Evolutionary conservation across 53 echinoderm and acorn worm species (phyloP).

Genomic region (Holothuria leucospilota): DNA sequence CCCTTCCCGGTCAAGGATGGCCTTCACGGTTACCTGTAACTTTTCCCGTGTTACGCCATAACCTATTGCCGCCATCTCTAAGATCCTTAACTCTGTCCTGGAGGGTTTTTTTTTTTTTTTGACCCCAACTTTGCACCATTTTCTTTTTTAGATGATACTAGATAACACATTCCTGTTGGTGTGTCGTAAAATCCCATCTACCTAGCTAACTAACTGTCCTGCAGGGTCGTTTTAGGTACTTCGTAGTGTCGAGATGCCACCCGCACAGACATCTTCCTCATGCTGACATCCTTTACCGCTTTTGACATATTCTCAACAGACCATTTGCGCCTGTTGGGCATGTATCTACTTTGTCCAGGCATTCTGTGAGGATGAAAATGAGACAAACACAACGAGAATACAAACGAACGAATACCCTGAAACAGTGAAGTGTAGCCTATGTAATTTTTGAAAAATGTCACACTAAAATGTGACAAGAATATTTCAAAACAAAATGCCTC

Average conservation of each 20-base stretch:
- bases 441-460: too few relatives aligned
- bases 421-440: too few relatives aligned
- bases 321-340: not conserved
- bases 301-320: not conserved
- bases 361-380: not conserved
- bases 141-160: too few relatives aligned
- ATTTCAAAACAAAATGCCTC: too few relatives aligned
- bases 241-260: not conserved
- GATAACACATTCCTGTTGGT: too few relatives aligned
- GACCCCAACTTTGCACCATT: too few relatives aligned
- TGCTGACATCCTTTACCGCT: not conserved
- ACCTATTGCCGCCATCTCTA: conserved; percentile 24
- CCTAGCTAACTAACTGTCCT: too few relatives aligned
- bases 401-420: too few relatives aligned
- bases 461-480: too few relatives aligned
- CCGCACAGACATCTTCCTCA: not conserved
- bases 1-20: not conserved
- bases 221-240: not conserved
- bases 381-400: too few relatives aligned
- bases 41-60: conserved; percentile 4
- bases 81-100: not conserved
- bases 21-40: conserved; percentile 4
- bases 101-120: too few relatives aligned
- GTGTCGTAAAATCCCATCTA: too few relatives aligned
- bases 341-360: not conserved